A percentile compares a stretch with the other conserved stretches of the same genome.
Evolutionary conservation across 2,797 vertebrate species (phyloP).

Genomic region (Coregonus suidteri): DNA sequence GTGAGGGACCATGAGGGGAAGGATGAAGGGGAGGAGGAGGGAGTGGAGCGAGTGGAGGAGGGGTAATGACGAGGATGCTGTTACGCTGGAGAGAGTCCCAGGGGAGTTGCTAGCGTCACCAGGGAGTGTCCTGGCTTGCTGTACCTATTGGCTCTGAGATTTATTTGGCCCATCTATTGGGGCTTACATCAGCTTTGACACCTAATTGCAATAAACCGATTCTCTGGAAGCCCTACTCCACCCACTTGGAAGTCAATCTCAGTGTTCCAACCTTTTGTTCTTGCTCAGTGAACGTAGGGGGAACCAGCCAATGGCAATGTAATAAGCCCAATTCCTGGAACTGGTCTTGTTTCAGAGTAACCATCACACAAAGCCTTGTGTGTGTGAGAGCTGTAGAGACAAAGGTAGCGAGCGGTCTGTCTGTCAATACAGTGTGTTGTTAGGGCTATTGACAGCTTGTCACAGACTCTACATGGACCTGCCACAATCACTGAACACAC

Average conservation of each 20-base stretch:
- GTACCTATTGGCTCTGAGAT: slow-evolving; percentile 62
- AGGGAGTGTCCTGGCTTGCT: slow-evolving; percentile 47
- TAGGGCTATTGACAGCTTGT: slow-evolving; percentile 46
- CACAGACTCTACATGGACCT: slow-evolving; percentile 7
- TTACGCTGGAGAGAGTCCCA: slow-evolving; percentile 53
- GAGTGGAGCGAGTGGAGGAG: slow-evolving; percentile 32
- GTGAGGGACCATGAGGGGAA: slow-evolving; percentile 3
- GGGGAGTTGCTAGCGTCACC: slow-evolving; percentile 24
- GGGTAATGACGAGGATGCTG: slow-evolving; percentile 40
- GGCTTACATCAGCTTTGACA: slow-evolving; percentile 58
- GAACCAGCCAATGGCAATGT: slow-evolving; percentile 39
- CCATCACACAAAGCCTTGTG: neutral
- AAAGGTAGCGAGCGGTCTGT: neutral
- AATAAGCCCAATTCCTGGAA: slow-evolving; percentile 30
- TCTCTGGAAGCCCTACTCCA: slow-evolving; percentile 29
- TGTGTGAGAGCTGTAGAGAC: slow-evolving; percentile 5
- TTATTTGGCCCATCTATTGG: slow-evolving; percentile 56
- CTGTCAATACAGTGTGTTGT: neutral
- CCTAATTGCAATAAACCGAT: slow-evolving; percentile 62
- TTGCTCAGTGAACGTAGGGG: slow-evolving; percentile 25
- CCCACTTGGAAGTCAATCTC: neutral
- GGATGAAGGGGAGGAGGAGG: slow-evolving; percentile 16
- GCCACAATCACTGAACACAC: neutral
- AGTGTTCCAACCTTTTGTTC: slow-evolving; percentile 28
- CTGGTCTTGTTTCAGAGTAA: slow-evolving; percentile 32